Base-by-base conservation (phyloP, 2,113 vertebrate species). In the Prunella himalayana region DNA sequence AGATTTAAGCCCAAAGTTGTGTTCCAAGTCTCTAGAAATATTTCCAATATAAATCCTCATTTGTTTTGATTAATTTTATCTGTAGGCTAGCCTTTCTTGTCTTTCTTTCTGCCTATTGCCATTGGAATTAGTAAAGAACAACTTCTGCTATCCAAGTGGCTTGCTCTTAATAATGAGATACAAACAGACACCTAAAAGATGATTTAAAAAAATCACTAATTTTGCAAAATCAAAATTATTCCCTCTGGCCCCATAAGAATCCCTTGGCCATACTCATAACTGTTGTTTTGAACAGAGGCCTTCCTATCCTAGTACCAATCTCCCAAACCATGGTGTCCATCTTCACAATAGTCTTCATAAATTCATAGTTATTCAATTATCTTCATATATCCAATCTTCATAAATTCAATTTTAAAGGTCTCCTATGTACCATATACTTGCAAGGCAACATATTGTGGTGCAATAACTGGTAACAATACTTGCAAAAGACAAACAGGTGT, bases 401-500 rank as follows among this genome's bases (percentile, higher is more conserved):
- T 65, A 53, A 79, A 54, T 37, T 12, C 25, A 57, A 10, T 65
- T 82, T 88, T 86, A 61, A 84, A 80, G 25, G 23, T 35, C 45
- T 86, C 57, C 60, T 72, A n/a, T 3, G 4, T 68, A 88, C 7
- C 4, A 10, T 20, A 35, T 59, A 71, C 22, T 27, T 63, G 35
- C 35, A 88, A 42, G 1, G 4, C 16, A 85, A 77, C 4, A 2
- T n/a, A n/a, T 5, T 57, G 47, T 37, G 45, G 45, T 89, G 21
- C 41, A 80, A 7, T 45, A 86, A 39, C 23, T 35, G 68, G 18
- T 39, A 86, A 59, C 11, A 72, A 45, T 97, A 98, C 98, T 98
- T 98, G 98, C 98, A 98, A 99, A 99, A 37, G 98, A 98, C 98
- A 99, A 98, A 96, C 98, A 99, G 86, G 98, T 98, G 3, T 98